Evolutionary conservation across 2,113 vertebrate genomes (phyloP).

Genomic region (Lepus europaeus): DNA sequence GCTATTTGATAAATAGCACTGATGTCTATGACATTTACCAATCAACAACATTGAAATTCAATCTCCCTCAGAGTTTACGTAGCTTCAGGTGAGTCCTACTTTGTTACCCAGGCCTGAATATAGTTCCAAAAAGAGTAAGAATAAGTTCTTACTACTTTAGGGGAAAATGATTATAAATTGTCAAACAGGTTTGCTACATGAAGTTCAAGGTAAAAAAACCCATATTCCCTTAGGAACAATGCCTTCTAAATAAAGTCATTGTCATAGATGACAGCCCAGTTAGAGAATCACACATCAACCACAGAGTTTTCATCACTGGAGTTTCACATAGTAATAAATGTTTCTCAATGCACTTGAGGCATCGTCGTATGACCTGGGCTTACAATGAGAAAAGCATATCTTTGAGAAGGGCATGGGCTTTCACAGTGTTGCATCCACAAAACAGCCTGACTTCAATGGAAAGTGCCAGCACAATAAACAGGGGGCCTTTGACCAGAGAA

Average conservation of each 20-base stretch:
- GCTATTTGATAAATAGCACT: background rate
- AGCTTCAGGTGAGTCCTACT: slow-evolving; percentile 38
- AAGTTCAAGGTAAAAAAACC: background rate
- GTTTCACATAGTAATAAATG: slow-evolving; percentile 57
- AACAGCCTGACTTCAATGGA: fast-evolving
- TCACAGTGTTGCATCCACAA: fast-evolving
- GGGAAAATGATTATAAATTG: background rate
- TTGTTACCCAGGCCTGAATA: background rate
- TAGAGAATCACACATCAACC: slow-evolving; percentile 52
- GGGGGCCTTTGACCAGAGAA: background rate
- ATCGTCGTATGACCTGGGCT: slow-evolving; percentile 48
- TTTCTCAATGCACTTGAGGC: slow-evolving; percentile 23
- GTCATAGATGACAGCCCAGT: slow-evolving; percentile 50
- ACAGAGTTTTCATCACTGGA: background rate
- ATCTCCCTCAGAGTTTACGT: background rate
- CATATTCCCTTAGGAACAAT: background rate
- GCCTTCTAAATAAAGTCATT: slow-evolving; percentile 59
- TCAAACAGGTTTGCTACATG: background rate
- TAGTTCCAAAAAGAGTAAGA: slow-evolving; percentile 2
- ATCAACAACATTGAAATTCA: slow-evolving; percentile 30
- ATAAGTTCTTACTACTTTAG: background rate
- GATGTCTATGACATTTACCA: background rate
- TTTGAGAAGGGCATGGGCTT: background rate
- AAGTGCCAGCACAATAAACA: background rate
- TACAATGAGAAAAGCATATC: slow-evolving; percentile 55